Evolutionary conservation across 2,113 vertebrate genomes (phyloP), one percentile per base, ranked within the genome.

Genomic region (Grammomys surdaster): DNA sequence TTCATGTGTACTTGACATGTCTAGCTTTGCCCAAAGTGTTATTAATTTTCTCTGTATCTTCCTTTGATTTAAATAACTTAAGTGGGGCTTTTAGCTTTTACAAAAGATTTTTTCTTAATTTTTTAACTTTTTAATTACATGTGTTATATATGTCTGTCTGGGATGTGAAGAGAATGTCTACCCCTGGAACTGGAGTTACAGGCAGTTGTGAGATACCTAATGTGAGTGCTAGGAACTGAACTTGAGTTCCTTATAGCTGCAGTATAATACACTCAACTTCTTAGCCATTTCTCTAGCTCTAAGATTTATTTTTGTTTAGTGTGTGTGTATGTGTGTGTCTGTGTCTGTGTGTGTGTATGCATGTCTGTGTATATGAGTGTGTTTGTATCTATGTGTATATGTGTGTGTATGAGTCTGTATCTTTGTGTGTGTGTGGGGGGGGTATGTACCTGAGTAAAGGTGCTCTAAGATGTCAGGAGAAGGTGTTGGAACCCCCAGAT

Each of bases 1-100:
- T 46, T 67, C 58, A 3, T 26, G 22, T 46, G 26, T 24, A 22
- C 75, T 31, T 40, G 76, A 20, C 24, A 51, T 43, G 75, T 88
- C 88, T 76, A 69, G 80, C 96, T 96, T 87, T 78, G 28, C 56
- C 87, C 65, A 86, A 81, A 36, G 46, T 92, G 20, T 93, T 92
- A 73, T 95, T 94, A 26, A 69, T 96, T 90, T 95, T 73, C 86
- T 87, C 91, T 56, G 6, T 67, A 78, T 90, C 51, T 94, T 96
- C 81, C 63, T 91, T 40, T 77, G 72, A 63, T 72, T 96, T 95
- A 46, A 95, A 88, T 86, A 85, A 88, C 90, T 88, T 67, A 86
- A 88, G 54, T 76, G 81, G 88, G 58, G 33, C 13, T 80, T 51
- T 84, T 60, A 33, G 31, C 48, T 84, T 84, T 43, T 84, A 78